Evolutionary conservation across 2,113 vertebrate genomes (phyloP).

Genomic region (Uria aalge): DNA sequence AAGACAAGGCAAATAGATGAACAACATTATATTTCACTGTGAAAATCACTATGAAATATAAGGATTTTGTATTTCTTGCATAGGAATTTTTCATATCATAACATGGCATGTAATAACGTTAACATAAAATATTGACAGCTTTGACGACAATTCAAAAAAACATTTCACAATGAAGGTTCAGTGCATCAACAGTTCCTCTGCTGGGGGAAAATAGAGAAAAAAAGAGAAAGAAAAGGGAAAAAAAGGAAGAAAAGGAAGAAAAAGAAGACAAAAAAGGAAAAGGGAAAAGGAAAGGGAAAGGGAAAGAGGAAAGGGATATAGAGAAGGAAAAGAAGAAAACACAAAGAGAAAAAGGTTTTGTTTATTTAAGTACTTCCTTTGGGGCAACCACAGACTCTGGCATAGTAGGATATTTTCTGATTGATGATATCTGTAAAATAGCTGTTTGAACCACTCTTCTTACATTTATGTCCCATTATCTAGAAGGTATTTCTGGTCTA

Average conservation of each 20-base stretch:
- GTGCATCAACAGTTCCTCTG: neutral
- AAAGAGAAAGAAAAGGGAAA: neutral
- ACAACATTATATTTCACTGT: neutral
- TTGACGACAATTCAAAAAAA: neutral
- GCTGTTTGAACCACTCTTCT: neutral
- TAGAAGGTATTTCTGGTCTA: neutral
- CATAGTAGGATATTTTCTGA: constrained; percentile 6
- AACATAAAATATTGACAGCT: neutral
- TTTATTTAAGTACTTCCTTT: neutral
- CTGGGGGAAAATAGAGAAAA: neutral
- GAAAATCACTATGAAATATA: neutral
- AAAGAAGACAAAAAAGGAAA: rapidly evolving
- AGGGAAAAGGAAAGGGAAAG: rapidly evolving
- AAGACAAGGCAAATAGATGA: neutral
- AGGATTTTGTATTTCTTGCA: neutral
- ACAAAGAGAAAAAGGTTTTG: rapidly evolving
- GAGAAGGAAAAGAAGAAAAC: neutral
- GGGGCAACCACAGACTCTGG: neutral
- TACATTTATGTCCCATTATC: constrained; percentile 12
- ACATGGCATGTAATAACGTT: neutral
- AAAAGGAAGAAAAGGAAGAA: neutral
- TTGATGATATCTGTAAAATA: constrained; percentile 23
- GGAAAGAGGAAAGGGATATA: neutral
- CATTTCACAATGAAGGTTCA: neutral
- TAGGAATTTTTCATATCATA: neutral